Conservation (phyloP, 1,140 invertebrate species). For the Drosophila ohnishii region DNA sequence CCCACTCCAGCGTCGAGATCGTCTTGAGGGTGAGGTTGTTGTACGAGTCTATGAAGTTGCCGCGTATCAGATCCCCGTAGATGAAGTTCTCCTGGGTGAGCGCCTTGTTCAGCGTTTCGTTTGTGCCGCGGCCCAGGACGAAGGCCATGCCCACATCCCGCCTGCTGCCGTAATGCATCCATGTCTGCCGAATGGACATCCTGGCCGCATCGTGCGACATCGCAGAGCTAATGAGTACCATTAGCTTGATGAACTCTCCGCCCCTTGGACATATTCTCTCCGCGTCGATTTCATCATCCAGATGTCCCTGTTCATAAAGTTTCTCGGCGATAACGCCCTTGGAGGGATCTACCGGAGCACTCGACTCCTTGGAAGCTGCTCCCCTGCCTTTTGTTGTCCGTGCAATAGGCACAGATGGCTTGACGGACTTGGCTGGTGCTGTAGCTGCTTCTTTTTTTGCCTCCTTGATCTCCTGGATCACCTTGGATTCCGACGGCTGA, state of each 20-base stretch:
- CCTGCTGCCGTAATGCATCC: constrained; percentile 91
- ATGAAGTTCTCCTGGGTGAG: constrained; percentile 87
- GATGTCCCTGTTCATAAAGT: constrained; percentile 87
- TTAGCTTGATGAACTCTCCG: constrained; percentile 87
- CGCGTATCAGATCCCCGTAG: constrained; percentile 90
- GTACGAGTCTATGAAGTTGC: constrained; percentile 92
- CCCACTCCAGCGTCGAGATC: constrained; percentile 93
- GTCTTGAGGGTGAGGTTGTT: constrained; percentile 94
- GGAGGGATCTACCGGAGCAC: constrained; percentile 66
- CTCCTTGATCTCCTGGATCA: constrained; percentile 62
- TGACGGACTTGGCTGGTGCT: neutral
- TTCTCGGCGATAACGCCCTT: constrained; percentile 83
- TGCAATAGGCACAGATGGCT: constrained; percentile 31
- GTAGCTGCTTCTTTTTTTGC: constrained; percentile 22
- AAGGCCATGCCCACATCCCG: constrained; percentile 90
- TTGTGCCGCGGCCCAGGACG: constrained; percentile 87
- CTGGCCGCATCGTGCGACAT: constrained; percentile 89
- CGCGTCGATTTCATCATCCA: constrained; percentile 85
- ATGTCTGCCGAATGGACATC: constrained; percentile 92
- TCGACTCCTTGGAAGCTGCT: neutral
- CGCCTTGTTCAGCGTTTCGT: constrained; percentile 84
- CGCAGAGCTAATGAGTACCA: constrained; percentile 92
- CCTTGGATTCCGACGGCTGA: constrained; percentile 42
- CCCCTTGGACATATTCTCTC: constrained; percentile 86
- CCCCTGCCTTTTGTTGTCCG: constrained; percentile 44